phyloP scores from a whole-genome alignment of 2,113 vertebrate genomes.

The Aptenodytes patagonicus region DNA sequence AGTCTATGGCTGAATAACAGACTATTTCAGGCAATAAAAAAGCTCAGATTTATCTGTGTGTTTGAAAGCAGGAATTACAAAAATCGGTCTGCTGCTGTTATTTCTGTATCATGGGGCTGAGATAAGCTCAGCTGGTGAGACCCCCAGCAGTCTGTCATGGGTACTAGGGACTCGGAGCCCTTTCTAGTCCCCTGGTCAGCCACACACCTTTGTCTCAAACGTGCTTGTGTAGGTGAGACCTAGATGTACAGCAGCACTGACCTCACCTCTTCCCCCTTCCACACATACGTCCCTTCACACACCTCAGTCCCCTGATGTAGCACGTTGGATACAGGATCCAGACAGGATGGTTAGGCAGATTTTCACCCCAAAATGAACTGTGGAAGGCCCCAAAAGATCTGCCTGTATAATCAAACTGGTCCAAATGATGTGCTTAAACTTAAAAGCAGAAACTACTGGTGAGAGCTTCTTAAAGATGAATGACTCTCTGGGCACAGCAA shows the following conservation, averaged over 20 bases:
- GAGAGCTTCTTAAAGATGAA: not conserved
- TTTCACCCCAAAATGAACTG: not conserved
- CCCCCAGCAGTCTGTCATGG: not conserved
- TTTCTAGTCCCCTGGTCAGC: not conserved
- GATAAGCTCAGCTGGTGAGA: not conserved
- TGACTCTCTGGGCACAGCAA: not conserved
- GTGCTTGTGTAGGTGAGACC: not conserved
- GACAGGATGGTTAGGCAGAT: not conserved
- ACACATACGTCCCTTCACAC: fast-evolving
- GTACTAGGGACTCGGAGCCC: not conserved
- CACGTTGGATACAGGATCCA: not conserved
- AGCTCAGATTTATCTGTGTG: not conserved
- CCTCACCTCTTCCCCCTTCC: not conserved
- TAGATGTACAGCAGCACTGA: not conserved
- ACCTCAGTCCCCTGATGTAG: not conserved
- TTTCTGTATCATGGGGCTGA: not conserved
- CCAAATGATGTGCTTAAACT: not conserved
- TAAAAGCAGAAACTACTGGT: not conserved
- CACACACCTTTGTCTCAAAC: not conserved
- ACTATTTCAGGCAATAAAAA: not conserved
- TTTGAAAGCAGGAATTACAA: not conserved
- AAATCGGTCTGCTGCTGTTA: fast-evolving
- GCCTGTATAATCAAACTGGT: not conserved
- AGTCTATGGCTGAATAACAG: not conserved
- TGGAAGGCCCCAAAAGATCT: not conserved